Evolutionary conservation across 2,888 invertebrate genomes (phyloP).

Genomic region (Lordiphosa andalusiaca): DNA sequence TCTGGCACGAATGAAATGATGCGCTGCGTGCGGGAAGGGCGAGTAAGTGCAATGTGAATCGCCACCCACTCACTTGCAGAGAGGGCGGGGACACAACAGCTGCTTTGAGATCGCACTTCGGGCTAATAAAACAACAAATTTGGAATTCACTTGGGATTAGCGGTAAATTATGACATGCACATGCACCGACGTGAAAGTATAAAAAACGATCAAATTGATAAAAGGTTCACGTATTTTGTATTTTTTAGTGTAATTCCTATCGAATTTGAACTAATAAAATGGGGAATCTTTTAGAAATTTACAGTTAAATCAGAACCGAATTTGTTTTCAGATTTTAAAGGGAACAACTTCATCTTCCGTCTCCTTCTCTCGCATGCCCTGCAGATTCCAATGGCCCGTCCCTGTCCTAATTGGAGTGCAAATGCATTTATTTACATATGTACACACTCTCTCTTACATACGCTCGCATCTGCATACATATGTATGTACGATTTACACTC

Average conservation of each 20-base stretch:
- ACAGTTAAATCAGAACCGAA: conserved; percentile 30
- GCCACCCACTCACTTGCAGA: too few species aligned
- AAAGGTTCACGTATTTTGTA: conserved; percentile 1
- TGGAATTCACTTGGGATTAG: background rate
- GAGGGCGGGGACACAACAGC: background rate
- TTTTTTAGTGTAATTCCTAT: conserved; percentile 15
- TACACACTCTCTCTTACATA: conserved; percentile 3
- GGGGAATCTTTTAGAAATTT: conserved; percentile 1
- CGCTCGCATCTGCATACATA: background rate
- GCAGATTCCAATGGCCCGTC: conserved; percentile 34
- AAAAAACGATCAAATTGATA: conserved; percentile 7
- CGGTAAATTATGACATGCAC: conserved; percentile 1
- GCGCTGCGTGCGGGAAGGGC: background rate
- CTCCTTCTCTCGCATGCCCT: background rate
- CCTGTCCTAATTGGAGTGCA: conserved; percentile 29
- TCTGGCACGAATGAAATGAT: background rate
- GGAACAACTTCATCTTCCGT: background rate
- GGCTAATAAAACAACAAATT: conserved; percentile 1
- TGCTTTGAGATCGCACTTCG: background rate
- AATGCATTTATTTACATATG: conserved; percentile 7
- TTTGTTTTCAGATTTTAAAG: background rate
- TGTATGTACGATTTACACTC: background rate
- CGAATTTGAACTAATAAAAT: background rate
- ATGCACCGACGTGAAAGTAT: conserved; percentile 4
- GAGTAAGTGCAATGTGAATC: too few species aligned